Conservation (phyloP, 35 echinoderm and acorn worm species). For the Ophiothrix spiculata region DNA sequence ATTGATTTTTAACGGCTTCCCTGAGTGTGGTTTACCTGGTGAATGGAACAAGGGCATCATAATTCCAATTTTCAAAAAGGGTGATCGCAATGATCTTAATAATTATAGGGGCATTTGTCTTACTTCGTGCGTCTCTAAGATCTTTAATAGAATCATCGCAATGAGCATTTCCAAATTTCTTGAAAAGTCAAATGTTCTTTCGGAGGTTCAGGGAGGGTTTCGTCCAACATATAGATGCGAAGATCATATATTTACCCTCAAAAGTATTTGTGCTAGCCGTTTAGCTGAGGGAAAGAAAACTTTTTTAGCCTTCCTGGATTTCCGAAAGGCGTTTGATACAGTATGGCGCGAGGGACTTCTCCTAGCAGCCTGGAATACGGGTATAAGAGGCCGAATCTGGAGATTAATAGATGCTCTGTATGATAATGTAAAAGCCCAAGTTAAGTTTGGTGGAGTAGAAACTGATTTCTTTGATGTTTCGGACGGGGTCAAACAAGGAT, state of each 20-base stretch:
- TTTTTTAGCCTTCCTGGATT: constrained; percentile 18
- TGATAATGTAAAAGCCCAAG: constrained; percentile 4
- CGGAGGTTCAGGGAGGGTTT: constrained; percentile 1
- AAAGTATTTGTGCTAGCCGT: not conserved
- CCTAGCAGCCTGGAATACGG: not conserved
- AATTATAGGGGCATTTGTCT: not conserved
- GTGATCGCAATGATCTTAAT: not conserved
- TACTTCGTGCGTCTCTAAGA: not conserved
- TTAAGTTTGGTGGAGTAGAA: not conserved
- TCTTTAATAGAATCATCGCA: not conserved
- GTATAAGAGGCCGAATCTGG: not conserved
- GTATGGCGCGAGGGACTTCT: not conserved
- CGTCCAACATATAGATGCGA: not conserved
- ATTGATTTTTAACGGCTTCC: no score
- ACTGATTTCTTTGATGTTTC: constrained; percentile 9
- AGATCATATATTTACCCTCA: constrained; percentile 5
- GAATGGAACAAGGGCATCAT: constrained; percentile 5
- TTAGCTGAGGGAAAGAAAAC: constrained; percentile 11
- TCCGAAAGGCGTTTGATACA: not conserved
- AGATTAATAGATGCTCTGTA: not conserved
- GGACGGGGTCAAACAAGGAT: not conserved
- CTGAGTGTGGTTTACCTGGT: no score
- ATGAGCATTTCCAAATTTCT: not conserved
- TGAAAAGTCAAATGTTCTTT: not conserved
- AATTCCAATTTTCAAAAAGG: constrained; percentile 10